Conservation (phyloP, 92 coral and sea anemone genomes). For the Blastomussa wellsi region DNA sequence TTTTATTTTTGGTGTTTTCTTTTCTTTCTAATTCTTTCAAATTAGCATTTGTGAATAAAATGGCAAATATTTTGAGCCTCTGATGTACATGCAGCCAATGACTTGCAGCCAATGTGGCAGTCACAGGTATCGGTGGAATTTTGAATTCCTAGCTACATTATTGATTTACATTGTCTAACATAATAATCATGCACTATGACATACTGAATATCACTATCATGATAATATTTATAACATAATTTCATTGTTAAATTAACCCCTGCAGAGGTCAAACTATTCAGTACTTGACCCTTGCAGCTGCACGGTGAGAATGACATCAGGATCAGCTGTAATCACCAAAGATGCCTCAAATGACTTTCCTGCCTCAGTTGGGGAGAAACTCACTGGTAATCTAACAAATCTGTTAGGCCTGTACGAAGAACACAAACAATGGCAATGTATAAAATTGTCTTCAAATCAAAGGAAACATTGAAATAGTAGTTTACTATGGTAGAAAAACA, state of each 20-base stretch:
- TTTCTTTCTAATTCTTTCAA: too few relatives aligned
- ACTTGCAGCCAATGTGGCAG: not conserved
- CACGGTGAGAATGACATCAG: constrained; percentile 43
- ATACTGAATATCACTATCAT: not conserved
- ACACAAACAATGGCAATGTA: too few relatives aligned
- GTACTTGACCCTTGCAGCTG: constrained; percentile 41
- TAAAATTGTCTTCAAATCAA: too few relatives aligned
- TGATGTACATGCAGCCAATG: not conserved
- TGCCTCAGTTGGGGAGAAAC: constrained; percentile 77
- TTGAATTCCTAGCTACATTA: not conserved
- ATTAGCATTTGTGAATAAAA: too few relatives aligned
- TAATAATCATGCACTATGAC: not conserved
- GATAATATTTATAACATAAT: not conserved
- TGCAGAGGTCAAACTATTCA: not conserved
- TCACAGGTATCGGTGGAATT: not conserved
- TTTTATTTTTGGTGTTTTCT: too few relatives aligned
- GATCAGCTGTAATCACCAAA: constrained; percentile 50
- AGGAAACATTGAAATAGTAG: too few relatives aligned
- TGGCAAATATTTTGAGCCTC: not conserved
- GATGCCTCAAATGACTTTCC: constrained; percentile 66
- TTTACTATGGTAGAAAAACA: too few relatives aligned
- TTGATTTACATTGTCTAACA: not conserved
- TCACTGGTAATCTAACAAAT: constrained; percentile 83
- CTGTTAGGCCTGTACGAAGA: constrained; percentile 61
- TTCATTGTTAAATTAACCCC: not conserved